Base-by-base conservation (phyloP, 1,140 invertebrate genomes). In the Pristionchus pacificus region DNA sequence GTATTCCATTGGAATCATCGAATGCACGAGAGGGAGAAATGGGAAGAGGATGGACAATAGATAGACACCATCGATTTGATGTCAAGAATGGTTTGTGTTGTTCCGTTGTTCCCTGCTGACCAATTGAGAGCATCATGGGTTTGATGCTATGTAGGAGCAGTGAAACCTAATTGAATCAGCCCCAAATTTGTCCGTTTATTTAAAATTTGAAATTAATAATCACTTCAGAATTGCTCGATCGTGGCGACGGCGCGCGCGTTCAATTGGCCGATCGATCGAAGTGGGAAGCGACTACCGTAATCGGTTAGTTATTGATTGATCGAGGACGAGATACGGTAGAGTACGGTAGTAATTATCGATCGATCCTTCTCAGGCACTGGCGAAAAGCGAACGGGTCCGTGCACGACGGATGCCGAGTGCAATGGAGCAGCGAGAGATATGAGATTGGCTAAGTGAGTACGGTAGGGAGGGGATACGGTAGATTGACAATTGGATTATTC, bases 191-290 rank as follows among this genome's bases (percentile, higher is more conserved):
- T n/a, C n/a, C n/a, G n/a, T n/a, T n/a, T n/a, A n/a, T n/a, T n/a
- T n/a, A n/a, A n/a, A n/a, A n/a, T n/a, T n/a, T n/a, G n/a, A n/a
- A n/a, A n/a, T n/a, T n/a, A n/a, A n/a, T n/a, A n/a, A n/a, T n/a
- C n/a, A n/a, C n/a, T 85, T 19, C 83, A 90, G 90, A 92, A 29
- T 96, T 97, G 74, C 87, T 97, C 0, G 94, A 97, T 85, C 96
- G 96, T 84, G 95, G 95, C 30, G 95, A 97, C 84, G 95, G 95
- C 27, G 91, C 92, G 0, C 57, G 64, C 6, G 55, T 63, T 2
- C 55, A 66, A 2, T 59, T 72, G 14, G 29, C 25, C 24, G 27
- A 31, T 55, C 24, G 25, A 13, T 32, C 24, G 6, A 6, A 19
- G 19, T 49, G 38, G 38, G 38, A 49, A 49, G n/a, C n/a, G n/a